These are phyloP conservation scores for Sepiola atlantica DNA, from an alignment of 2,888 invertebrate genomes.

Conservation along the genomic window DNA sequence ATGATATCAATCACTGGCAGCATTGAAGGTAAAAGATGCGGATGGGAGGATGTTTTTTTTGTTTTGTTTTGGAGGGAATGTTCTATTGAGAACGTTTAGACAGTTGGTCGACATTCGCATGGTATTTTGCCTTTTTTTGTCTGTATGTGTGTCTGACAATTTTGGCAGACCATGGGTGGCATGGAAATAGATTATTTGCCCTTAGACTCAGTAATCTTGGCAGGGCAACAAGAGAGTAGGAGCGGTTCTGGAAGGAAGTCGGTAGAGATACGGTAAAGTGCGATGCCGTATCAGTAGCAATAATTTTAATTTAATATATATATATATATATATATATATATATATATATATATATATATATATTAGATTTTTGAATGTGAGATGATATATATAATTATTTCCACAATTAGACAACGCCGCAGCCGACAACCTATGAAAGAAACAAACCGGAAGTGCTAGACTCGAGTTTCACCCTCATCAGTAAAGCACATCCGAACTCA, in stretches of 20 bases:
- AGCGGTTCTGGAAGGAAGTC: not conserved
- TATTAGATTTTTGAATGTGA: no score
- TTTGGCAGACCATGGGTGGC: not conserved
- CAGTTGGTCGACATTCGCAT: not conserved
- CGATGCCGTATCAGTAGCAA: not conserved
- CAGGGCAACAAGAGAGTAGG: not conserved
- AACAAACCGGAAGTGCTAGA: no score
- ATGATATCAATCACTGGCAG: conserved; percentile 18
- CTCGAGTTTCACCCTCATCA: no score
- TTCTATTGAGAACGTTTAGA: not conserved
- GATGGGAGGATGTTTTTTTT: not conserved
- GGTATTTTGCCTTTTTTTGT: not conserved
- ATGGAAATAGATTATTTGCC: not conserved
- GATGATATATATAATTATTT: no score
- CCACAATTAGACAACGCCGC: no score
- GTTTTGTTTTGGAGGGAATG: not conserved
- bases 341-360: no score
- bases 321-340: no score
- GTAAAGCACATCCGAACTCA: no score
- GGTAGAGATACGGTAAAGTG: not conserved
- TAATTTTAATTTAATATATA: no score
- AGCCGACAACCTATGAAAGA: no score
- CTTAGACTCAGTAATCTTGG: not conserved
- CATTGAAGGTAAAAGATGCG: not conserved
- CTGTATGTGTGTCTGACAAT: no score